These are phyloP conservation scores for Tetramorium simillimum DNA, from an alignment of 1,140 invertebrate species.

Conservation along the genomic window DNA sequence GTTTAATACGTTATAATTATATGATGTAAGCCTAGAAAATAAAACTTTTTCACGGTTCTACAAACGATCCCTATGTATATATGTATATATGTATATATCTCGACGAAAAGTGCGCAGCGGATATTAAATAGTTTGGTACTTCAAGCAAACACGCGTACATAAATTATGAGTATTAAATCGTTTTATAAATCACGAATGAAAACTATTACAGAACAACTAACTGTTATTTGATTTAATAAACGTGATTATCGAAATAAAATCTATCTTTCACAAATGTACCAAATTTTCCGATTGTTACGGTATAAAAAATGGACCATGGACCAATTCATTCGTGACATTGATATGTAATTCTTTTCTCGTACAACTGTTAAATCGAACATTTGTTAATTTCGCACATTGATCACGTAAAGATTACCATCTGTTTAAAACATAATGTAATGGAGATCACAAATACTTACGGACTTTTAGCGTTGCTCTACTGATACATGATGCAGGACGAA, in stretches of 20 bases:
- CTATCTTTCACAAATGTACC: conserved; percentile 6
- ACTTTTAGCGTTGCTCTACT: conserved; percentile 17
- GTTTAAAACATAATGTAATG: conserved; percentile 29
- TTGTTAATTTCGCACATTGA: conserved; percentile 28
- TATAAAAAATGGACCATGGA: conserved; percentile 35
- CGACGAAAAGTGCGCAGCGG: conserved; percentile 10
- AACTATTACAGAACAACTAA: conserved; percentile 10
- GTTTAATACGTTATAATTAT: conserved; percentile 27
- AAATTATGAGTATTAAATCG: conserved; percentile 32
- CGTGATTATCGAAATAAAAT: conserved; percentile 35
- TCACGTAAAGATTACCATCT: background rate
- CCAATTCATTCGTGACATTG: conserved; percentile 42
- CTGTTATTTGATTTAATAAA: background rate
- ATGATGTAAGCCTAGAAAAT: conserved; percentile 35
- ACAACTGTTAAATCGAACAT: conserved; percentile 24
- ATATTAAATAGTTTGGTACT: conserved; percentile 21
- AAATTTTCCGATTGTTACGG: conserved; percentile 20
- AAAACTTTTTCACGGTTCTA: conserved; percentile 43
- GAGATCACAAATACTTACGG: conserved; percentile 49
- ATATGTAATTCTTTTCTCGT: conserved; percentile 40
- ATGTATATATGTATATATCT: background rate
- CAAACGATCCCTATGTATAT: conserved; percentile 24
- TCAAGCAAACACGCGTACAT: conserved; percentile 21
- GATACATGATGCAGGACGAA: conserved; percentile 43
- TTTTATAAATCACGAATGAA: conserved; percentile 31